These are phyloP conservation scores for Tetragonula clypearis DNA, from an alignment of 1,140 invertebrate species.

Conservation along the genomic window DNA sequence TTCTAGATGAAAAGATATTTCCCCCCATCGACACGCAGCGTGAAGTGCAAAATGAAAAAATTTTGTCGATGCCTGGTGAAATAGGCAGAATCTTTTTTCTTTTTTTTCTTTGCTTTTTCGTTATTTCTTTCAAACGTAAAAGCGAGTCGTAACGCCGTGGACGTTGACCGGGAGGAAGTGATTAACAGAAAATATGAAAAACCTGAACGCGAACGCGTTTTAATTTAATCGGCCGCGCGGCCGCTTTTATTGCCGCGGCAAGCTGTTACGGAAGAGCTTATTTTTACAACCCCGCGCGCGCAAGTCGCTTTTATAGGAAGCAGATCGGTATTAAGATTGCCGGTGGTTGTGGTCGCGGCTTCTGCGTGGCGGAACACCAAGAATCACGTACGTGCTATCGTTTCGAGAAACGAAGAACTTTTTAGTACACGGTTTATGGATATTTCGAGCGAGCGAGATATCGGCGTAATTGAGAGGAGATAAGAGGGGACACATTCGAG, in stretches of 20 bases:
- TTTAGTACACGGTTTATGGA: slow-evolving; percentile 38
- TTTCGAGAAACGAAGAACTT: slow-evolving; percentile 17
- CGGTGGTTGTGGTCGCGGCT: neutral
- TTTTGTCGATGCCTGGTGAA: too few relatives aligned
- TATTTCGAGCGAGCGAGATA: too few relatives aligned
- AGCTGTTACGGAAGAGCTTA: slow-evolving; percentile 42
- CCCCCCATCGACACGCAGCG: too few relatives aligned
- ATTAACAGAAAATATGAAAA: slow-evolving; percentile 31
- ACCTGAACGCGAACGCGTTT: neutral
- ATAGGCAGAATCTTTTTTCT: too few relatives aligned
- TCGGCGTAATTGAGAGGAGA: too few relatives aligned
- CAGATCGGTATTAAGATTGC: slow-evolving; percentile 50
- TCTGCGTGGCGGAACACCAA: neutral
- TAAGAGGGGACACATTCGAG: too few relatives aligned
- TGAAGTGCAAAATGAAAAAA: too few relatives aligned
- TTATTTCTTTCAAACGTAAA: too few relatives aligned
- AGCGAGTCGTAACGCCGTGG: too few relatives aligned
- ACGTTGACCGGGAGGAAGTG: neutral
- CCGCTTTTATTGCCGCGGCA: slow-evolving; percentile 32
- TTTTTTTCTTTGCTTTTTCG: neutral
- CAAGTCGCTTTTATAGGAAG: slow-evolving; percentile 39
- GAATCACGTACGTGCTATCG: neutral
- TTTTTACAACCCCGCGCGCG: slow-evolving; percentile 37
- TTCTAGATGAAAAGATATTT: too few relatives aligned
- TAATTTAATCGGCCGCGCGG: slow-evolving; percentile 39